Evolutionary conservation across 2,113 vertebrate species (phyloP).

Genomic region (Tamias sibiricus): DNA sequence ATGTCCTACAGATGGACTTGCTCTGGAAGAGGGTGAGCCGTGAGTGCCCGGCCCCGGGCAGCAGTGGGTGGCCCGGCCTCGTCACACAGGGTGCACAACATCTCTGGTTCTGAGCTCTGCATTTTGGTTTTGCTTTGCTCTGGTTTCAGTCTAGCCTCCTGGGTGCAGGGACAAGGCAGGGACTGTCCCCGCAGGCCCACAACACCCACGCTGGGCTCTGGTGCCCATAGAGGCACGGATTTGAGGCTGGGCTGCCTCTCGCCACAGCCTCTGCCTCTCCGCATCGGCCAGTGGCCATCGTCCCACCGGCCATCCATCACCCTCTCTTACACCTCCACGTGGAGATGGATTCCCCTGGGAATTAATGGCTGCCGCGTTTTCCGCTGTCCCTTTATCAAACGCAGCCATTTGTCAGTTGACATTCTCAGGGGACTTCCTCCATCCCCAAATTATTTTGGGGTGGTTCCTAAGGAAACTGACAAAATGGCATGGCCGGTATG

Average conservation of each 20-base stretch:
- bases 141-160: not conserved
- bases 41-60: not conserved
- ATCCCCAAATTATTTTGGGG: not conserved
- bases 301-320: not conserved
- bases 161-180: not conserved
- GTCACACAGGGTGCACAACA: too few species aligned
- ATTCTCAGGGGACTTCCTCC: not conserved
- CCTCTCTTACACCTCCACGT: not conserved
- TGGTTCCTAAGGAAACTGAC: not conserved
- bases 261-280: rapidly evolving
- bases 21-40: too few species aligned
- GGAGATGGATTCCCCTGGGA: not conserved
- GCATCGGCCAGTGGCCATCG: not conserved
- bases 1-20: not conserved
- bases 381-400: not conserved
- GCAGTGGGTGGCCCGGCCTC: rapidly evolving
- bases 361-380: not conserved
- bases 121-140: not conserved
- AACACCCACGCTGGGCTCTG: rapidly evolving
- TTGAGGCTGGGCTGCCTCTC: not conserved
- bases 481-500: too few species aligned
- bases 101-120: not conserved
- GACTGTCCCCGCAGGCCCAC: not conserved
- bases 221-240: not conserved
- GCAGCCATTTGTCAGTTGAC: not conserved